Percentiles rank a stretch among this genome's conserved stretches.
Conservation (phyloP, 2,797 vertebrate genomes). For the Florisuga fusca region DNA sequence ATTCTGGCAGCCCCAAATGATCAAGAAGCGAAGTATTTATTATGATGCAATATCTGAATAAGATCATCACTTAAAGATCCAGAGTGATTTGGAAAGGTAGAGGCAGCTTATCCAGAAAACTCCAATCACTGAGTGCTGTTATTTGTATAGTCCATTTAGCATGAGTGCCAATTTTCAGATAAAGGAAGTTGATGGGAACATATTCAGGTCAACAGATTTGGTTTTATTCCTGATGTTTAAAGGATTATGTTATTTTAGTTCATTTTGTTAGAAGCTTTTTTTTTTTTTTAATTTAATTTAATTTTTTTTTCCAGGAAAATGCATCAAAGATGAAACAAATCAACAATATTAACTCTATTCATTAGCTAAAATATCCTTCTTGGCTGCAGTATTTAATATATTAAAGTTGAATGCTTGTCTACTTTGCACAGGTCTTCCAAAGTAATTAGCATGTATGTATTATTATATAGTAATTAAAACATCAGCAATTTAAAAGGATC, state of each 20-base stretch:
- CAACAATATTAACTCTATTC: neutral
- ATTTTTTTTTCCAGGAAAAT: conserved; percentile 25
- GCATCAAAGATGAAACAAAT: neutral
- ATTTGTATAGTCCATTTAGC: conserved; percentile 26
- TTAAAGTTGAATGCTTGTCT: neutral
- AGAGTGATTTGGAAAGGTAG: neutral
- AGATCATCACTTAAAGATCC: neutral
- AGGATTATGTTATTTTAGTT: conserved; percentile 45
- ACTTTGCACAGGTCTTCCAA: neutral
- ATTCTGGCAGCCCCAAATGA: neutral
- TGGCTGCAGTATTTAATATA: neutral
- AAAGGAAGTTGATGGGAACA: conserved; percentile 23
- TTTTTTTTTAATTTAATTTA: neutral
- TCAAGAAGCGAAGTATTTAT: neutral
- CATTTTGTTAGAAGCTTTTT: conserved; percentile 10
- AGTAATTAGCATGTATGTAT: neutral
- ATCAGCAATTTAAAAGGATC: neutral
- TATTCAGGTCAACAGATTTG: conserved; percentile 45
- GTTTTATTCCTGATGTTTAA: conserved; percentile 40
- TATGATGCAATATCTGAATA: neutral
- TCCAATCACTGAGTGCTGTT: neutral
- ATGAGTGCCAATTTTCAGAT: conserved; percentile 47
- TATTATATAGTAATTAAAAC: neutral
- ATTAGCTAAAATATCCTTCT: neutral
- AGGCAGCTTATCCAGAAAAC: neutral